These are phyloP conservation scores for Neosilurus mollespiculum DNA, from an alignment of 2,797 vertebrate species.

Conservation along the genomic window DNA sequence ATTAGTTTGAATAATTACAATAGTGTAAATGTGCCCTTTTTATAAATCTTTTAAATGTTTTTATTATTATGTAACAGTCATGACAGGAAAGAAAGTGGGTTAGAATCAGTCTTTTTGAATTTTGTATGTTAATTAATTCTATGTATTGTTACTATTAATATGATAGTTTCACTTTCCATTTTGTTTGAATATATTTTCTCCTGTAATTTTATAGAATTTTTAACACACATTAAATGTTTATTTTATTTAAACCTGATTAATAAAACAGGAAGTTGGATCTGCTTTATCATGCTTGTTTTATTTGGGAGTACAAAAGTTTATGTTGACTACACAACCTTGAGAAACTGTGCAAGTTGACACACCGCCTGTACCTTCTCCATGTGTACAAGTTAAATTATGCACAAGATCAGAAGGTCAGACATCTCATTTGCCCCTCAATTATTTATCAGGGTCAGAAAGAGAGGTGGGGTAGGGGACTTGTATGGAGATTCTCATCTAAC, in stretches of 20 bases:
- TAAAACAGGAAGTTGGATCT: neutral
- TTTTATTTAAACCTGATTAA: neutral
- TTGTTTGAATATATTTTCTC: slow-evolving; percentile 3
- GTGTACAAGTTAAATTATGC: slow-evolving; percentile 41
- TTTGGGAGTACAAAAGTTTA: slow-evolving; percentile 2
- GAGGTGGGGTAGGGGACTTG: neutral
- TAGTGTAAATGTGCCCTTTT: slow-evolving; percentile 41
- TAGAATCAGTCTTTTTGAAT: neutral
- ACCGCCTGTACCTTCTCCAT: slow-evolving; percentile 14
- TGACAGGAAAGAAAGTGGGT: neutral
- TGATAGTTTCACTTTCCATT: neutral
- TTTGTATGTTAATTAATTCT: slow-evolving; percentile 19
- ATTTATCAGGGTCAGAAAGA: slow-evolving; percentile 32
- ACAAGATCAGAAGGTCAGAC: slow-evolving; percentile 44
- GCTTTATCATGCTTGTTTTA: neutral
- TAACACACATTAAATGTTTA: neutral
- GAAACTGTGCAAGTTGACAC: slow-evolving; percentile 18
- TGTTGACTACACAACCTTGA: slow-evolving; percentile 22
- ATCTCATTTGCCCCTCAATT: slow-evolving; percentile 47
- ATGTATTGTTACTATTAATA: neutral
- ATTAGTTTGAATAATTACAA: slow-evolving; percentile 16
- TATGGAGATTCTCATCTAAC: slow-evolving; percentile 18
- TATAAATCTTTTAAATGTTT: slow-evolving; percentile 20
- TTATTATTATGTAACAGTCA: slow-evolving; percentile 8
- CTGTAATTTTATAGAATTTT: neutral